Conservation (phyloP, 2,113 vertebrate genomes). For the Meriones unguiculatus region DNA sequence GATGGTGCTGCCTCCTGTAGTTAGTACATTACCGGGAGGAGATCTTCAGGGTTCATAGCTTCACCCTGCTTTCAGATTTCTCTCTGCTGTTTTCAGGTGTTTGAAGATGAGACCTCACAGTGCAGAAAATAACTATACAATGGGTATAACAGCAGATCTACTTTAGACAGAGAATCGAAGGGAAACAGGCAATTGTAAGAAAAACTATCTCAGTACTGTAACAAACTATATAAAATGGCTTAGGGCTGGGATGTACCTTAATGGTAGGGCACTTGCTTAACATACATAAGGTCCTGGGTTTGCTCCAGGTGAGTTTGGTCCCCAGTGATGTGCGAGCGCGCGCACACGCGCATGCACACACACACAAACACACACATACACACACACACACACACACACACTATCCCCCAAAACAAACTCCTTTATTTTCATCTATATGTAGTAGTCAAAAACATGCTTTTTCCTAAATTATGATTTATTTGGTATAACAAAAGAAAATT, state of each 20-base stretch:
- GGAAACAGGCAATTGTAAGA: not conserved
- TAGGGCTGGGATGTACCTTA: not conserved
- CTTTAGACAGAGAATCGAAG: not conserved
- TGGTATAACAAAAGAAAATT: conserved; percentile 26
- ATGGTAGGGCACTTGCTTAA: not conserved
- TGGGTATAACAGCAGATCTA: not conserved
- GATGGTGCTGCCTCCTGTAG: not conserved
- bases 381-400: not conserved
- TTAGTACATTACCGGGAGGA: not conserved
- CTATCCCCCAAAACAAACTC: not conserved
- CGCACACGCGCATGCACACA: not conserved
- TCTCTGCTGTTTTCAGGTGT: not conserved
- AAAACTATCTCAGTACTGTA: not conserved
- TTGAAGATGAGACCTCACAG: not conserved
- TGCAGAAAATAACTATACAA: not conserved
- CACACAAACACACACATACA: not conserved
- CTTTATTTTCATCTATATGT: not conserved
- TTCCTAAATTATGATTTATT: not conserved
- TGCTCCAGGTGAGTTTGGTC: too few relatives aligned
- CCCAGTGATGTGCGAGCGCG: not conserved
- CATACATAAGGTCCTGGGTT: not conserved
- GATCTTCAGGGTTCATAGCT: not conserved
- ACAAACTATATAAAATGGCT: not conserved
- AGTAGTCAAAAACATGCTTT: not conserved
- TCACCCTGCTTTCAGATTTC: not conserved